These are phyloP conservation scores for Rana temporaria DNA, from an alignment of 2,113 vertebrate species.

Conservation along the genomic window DNA sequence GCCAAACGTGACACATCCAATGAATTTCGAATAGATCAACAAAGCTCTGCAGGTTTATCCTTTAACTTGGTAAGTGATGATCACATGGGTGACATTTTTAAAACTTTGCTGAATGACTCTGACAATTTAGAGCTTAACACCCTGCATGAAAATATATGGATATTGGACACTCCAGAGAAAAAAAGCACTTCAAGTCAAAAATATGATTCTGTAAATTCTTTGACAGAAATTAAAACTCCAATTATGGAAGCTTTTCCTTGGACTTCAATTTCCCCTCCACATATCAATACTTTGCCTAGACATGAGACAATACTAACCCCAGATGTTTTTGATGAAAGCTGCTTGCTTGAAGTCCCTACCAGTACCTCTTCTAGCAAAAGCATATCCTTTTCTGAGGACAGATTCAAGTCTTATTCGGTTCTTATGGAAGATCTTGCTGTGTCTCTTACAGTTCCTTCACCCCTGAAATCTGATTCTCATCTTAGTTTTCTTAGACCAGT, in stretches of 20 bases:
- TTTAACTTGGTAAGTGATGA: conserved; percentile 94
- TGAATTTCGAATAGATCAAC: conserved; percentile 66
- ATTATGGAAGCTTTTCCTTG: conserved; percentile 75
- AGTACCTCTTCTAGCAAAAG: conserved; percentile 66
- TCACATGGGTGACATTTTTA: conserved; percentile 98
- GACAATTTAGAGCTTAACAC: conserved; percentile 82
- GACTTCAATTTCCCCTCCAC: conserved; percentile 82
- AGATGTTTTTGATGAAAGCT: conserved; percentile 90
- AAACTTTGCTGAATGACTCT: conserved; percentile 91
- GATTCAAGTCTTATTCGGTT: conserved; percentile 78
- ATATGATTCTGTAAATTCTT: conserved; percentile 60
- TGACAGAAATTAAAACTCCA: conserved; percentile 68
- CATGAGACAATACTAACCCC: conserved; percentile 79
- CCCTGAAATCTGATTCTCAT: conserved; percentile 93
- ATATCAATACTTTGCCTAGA: conserved; percentile 70
- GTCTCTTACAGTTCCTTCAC: conserved; percentile 94
- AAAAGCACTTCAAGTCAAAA: conserved; percentile 70
- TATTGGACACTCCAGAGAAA: conserved; percentile 85
- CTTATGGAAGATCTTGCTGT: conserved; percentile 93
- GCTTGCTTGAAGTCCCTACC: conserved; percentile 88
- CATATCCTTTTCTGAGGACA: conserved; percentile 64
- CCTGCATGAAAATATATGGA: conserved; percentile 78
- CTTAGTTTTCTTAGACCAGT: conserved; percentile 90
- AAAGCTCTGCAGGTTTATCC: conserved; percentile 85
- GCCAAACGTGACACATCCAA: background rate